These are phyloP conservation scores for Psophia crepitans DNA, from an alignment of 2,113 vertebrate genomes.

Conservation along the genomic window DNA sequence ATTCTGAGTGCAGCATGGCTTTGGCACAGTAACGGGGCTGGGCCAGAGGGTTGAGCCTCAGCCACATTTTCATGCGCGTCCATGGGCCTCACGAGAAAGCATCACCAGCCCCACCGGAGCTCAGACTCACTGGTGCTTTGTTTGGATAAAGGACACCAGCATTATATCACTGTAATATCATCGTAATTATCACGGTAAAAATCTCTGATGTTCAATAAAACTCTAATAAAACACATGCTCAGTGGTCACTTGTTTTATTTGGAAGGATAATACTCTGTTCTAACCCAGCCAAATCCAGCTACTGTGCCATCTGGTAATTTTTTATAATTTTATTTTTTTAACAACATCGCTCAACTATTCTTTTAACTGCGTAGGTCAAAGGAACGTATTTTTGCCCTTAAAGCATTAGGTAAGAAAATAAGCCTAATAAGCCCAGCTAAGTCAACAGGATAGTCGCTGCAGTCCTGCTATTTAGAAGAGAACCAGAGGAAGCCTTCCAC, in stretches of 20 bases:
- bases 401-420: background rate
- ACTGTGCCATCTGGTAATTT: background rate
- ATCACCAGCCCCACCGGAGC: background rate
- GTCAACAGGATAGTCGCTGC: background rate
- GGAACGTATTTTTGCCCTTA: background rate
- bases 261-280: background rate
- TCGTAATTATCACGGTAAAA: background rate
- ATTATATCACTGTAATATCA: background rate
- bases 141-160: background rate
- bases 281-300: background rate
- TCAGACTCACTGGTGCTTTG: background rate
- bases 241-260: background rate
- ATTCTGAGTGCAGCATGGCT: background rate
- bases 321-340: background rate
- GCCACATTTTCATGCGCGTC: background rate
- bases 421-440: background rate
- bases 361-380: background rate
- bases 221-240: background rate
- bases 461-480: background rate
- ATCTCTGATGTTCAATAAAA: background rate
- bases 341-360: background rate
- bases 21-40: background rate
- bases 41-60: background rate
- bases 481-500: background rate
- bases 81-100: background rate